Evolutionary conservation across 1,140 invertebrate genomes (phyloP), one percentile per base, ranked within the genome.

Genomic region (Pogonomyrmex barbatus): DNA sequence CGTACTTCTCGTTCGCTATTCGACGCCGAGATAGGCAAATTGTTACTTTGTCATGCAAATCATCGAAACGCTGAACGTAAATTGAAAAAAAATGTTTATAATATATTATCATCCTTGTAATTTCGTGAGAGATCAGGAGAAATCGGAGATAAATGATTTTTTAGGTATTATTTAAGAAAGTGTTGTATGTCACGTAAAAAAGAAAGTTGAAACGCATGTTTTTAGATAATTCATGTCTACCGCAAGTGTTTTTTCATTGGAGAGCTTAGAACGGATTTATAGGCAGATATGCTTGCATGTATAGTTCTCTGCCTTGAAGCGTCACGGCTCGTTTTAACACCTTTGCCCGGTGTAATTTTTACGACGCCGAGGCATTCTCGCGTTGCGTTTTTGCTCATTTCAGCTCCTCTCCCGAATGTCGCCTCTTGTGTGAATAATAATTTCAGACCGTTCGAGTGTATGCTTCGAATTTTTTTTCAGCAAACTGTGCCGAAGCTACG

Each of bases 11-110:
- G 12, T 24, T 30, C 70, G 62, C 62, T 54, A 58, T 54, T 73
- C 42, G 42, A 36, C 54, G 30, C 12, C 24, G n/a, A 50, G 47
- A 42, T 86, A 52, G 50, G 75, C 88, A 85, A 90, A 88, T 88
- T 83, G 85, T 87, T 63, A 75, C 88, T 90, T 89, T 91, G 89
- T 91, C 88, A 92, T 92, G 88, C 90, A 92, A 87, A 91, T 91
- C 67, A 79, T 60, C 10, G 42, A 42, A 60, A 73, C 78, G 82
- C 67, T 4, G n/a, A 68, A 83, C 39, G 71, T 47, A 24, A 85
- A 81, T 84, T 86, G 56, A 36, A 85, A 90, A 86, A 65, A 36
- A 58, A 33, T 65, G 58, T 33, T 50, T 30, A 30, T 6, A 45
- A 58, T n/a, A 24, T n/a, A 42, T 24, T 30, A 33, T n/a, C 2